Evolutionary conservation across 2,797 vertebrate genomes (phyloP).

Genomic region (Taenioides sp.): DNA sequence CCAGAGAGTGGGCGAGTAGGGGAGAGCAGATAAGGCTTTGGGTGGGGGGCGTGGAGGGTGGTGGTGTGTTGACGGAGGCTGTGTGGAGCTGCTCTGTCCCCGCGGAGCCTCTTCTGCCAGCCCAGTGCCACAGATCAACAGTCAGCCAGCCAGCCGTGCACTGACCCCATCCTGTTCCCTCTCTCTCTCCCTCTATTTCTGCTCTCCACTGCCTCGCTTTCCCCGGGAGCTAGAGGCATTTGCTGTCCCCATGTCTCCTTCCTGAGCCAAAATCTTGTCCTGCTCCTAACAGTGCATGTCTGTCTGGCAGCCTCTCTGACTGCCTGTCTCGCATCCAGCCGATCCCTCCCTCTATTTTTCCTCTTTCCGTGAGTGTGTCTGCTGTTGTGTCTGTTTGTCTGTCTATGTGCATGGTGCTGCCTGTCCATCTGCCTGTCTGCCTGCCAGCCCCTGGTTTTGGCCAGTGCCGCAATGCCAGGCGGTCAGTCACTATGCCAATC

Average conservation of each 20-base stretch:
- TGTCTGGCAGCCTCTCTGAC: constrained; percentile 61
- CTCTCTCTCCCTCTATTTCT: constrained; percentile 48
- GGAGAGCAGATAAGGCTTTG: constrained; percentile 30
- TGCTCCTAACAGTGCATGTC: constrained; percentile 70
- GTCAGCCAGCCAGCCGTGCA: constrained; percentile 74
- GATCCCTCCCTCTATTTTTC: constrained; percentile 46
- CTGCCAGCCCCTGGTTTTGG: constrained; percentile 63
- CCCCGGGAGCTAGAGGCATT: constrained; percentile 66
- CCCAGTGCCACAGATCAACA: constrained; percentile 77
- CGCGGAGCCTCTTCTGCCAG: constrained; percentile 70
- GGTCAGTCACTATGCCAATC: constrained; percentile 66
- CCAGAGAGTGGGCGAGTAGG: constrained; percentile 54
- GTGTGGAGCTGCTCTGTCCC: constrained; percentile 59
- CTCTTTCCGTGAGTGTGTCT: constrained; percentile 51
- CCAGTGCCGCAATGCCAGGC: constrained; percentile 64
- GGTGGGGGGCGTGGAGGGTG: constrained; percentile 36
- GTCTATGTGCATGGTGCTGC: constrained; percentile 53
- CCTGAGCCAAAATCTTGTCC: constrained; percentile 69
- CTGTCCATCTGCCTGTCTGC: constrained; percentile 71
- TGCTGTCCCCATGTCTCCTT: constrained; percentile 73
- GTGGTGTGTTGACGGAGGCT: constrained; percentile 46
- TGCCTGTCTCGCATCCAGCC: constrained; percentile 41
- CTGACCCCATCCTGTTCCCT: constrained; percentile 63
- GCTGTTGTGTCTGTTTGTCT: constrained; percentile 37
- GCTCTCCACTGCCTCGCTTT: constrained; percentile 54